phyloP scores from a whole-genome alignment of 2,797 vertebrate species.

The Tolypeutes matacus region DNA sequence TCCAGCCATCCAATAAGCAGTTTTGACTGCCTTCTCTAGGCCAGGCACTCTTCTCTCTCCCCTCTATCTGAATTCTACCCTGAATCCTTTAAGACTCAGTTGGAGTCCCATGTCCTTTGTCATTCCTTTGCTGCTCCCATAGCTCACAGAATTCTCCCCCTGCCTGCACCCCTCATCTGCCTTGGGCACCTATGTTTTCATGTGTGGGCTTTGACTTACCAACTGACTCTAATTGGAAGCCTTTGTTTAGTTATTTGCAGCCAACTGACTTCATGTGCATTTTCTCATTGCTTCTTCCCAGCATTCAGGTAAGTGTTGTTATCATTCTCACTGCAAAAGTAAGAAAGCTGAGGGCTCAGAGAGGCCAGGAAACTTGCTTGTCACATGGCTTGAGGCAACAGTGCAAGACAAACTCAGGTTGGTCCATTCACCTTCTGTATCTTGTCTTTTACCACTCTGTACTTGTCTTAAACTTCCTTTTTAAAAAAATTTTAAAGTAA shows the following conservation, averaged over 20 bases:
- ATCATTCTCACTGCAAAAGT: conserved; percentile 11
- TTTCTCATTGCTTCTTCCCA: background rate
- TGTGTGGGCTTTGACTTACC: background rate
- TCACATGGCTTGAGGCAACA: background rate
- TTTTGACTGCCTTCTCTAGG: background rate
- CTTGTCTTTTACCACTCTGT: background rate
- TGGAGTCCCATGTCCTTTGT: background rate
- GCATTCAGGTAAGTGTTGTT: background rate
- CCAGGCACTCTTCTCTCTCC: background rate
- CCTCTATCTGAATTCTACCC: background rate
- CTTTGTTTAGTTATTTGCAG: background rate
- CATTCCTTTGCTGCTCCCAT: background rate
- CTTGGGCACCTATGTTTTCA: background rate
- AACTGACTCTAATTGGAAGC: background rate
- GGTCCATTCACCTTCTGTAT: background rate
- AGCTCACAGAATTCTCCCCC: background rate
- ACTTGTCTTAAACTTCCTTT: background rate
- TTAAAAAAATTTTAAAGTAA: background rate
- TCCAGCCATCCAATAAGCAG: background rate
- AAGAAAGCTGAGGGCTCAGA: background rate
- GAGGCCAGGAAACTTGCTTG: background rate
- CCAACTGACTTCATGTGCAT: background rate
- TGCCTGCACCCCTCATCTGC: background rate
- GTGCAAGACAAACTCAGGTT: background rate
- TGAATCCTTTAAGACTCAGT: background rate